Conservation (phyloP, 2,888 invertebrate species). For the Cataglyphis albicans region DNA sequence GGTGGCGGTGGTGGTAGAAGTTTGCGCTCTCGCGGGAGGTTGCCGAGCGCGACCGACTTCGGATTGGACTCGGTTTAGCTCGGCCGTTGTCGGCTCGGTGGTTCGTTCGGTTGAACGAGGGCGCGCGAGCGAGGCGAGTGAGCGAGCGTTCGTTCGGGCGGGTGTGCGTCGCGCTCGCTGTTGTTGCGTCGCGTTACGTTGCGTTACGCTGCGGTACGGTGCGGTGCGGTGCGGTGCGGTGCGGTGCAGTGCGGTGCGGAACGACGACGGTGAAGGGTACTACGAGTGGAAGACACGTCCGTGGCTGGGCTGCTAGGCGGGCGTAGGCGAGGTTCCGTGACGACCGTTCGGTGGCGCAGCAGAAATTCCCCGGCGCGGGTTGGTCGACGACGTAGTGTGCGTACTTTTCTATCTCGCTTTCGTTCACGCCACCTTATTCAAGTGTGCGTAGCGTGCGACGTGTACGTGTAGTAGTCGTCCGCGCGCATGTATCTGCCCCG, state of each 20-base stretch:
- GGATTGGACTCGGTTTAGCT: conserved; percentile 46
- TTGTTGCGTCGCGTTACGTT: not conserved
- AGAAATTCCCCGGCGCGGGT: conserved; percentile 78
- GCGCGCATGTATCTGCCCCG: conserved; percentile 74
- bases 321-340: conserved; percentile 83
- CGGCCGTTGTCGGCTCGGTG: conserved; percentile 64
- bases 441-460: conserved; percentile 30
- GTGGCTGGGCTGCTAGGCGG: conserved; percentile 77
- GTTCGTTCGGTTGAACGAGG: conserved; percentile 82
- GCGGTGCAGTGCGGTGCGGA: not conserved
- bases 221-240: not conserved
- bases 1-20: conserved; percentile 74
- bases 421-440: conserved; percentile 16
- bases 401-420: conserved; percentile 68
- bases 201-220: not conserved
- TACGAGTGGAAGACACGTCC: conserved; percentile 77
- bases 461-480: conserved; percentile 48
- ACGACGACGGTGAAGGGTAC: conserved; percentile 79
- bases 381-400: conserved; percentile 72
- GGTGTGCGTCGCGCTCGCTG: conserved; percentile 19
- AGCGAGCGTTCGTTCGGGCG: conserved; percentile 39
- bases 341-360: conserved; percentile 83
- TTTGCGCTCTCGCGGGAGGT: conserved; percentile 70
- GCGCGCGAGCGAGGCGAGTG: conserved; percentile 76
- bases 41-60: conserved; percentile 60